Conservation (phyloP, 2,113 vertebrate genomes). For the Parotia lawesii region DNA sequence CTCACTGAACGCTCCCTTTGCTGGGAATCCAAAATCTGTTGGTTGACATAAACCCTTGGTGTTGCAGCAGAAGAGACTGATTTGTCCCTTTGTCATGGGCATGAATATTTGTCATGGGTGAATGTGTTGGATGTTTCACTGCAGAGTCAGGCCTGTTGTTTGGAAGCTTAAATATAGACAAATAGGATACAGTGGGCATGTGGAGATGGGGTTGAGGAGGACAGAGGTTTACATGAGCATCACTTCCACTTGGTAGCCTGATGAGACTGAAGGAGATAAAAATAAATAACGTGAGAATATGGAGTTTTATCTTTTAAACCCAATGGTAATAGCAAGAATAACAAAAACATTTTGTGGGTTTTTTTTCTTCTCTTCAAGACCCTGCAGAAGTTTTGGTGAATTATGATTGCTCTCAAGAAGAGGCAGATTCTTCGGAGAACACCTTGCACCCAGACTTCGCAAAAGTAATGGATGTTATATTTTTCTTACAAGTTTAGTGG, state of each 20-base stretch:
- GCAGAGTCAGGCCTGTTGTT: background rate
- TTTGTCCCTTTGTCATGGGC: background rate
- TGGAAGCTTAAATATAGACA: background rate
- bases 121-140: background rate
- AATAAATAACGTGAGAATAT: background rate
- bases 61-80: background rate
- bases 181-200: background rate
- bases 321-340: background rate
- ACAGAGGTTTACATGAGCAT: background rate
- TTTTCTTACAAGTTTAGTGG: background rate
- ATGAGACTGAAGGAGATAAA: background rate
- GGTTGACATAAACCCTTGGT: background rate
- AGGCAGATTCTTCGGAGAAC: constrained; percentile 82
- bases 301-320: background rate
- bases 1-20: fast-evolving
- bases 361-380: constrained; percentile 70
- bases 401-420: constrained; percentile 78
- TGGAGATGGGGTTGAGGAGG: background rate
- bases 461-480: constrained; percentile 76
- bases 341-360: background rate
- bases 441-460: constrained; percentile 87
- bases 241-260: background rate
- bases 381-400: constrained; percentile 74
- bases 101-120: background rate
- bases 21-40: background rate